These are phyloP conservation scores for Drosophila recens DNA, from an alignment of 2,888 invertebrate species.

Conservation along the genomic window DNA sequence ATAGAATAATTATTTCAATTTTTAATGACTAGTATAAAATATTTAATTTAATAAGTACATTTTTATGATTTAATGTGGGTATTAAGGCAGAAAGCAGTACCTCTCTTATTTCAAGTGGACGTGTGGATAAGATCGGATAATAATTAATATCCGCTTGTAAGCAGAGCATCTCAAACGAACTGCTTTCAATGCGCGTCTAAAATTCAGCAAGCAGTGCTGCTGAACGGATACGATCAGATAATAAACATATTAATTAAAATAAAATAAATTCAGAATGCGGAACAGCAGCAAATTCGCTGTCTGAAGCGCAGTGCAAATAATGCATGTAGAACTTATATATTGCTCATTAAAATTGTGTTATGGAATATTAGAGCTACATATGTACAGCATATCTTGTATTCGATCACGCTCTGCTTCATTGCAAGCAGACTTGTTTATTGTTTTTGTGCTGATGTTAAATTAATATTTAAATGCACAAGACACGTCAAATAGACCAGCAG, in stretches of 20 bases:
- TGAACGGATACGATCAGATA: not conserved
- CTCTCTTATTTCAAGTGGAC: no score
- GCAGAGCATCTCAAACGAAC: no score
- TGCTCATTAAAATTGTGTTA: not conserved
- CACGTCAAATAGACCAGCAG: slow-evolving; percentile 34
- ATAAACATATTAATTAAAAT: not conserved
- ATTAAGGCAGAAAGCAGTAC: no score
- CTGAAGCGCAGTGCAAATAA: not conserved
- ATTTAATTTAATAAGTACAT: no score
- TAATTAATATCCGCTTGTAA: no score
- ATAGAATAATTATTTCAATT: no score
- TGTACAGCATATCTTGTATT: not conserved
- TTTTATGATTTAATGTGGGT: no score
- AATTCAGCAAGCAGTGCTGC: no score
- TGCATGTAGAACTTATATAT: no score
- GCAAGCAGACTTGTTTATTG: not conserved
- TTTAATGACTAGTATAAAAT: no score
- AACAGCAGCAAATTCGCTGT: not conserved
- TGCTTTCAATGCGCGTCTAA: no score
- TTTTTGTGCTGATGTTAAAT: slow-evolving; percentile 32
- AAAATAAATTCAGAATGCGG: not conserved
- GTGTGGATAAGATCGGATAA: no score
- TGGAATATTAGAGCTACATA: not conserved
- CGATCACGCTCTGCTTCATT: not conserved
- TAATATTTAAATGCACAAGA: slow-evolving; percentile 60